Percentiles rank a stretch among this genome's conserved stretches.
These are phyloP conservation scores for Pangasius sanitwongsei DNA, from an alignment of 2,797 vertebrate species.

Conservation along the genomic window DNA sequence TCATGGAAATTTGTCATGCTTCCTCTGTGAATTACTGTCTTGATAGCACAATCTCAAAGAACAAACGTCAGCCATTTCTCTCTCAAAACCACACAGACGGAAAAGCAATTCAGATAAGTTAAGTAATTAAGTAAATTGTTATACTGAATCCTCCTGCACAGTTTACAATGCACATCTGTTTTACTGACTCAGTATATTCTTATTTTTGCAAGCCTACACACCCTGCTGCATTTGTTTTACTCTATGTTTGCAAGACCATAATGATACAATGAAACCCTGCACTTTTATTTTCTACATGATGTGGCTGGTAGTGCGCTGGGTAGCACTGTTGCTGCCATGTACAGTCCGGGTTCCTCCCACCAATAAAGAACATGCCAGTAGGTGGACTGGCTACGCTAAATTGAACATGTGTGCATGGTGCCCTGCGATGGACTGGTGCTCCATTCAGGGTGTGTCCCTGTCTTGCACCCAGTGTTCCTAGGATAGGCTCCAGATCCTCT, in stretches of 20 bases:
- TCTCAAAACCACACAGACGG: not conserved
- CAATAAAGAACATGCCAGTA: not conserved
- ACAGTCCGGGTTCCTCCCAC: not conserved
- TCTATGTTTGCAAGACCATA: not conserved
- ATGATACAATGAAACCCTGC: not conserved
- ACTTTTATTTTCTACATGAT: not conserved
- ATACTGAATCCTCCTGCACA: not conserved
- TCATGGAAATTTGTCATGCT: constrained; percentile 13
- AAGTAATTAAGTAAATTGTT: not conserved
- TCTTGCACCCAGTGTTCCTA: not conserved
- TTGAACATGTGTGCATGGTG: not conserved
- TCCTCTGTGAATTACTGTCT: constrained; percentile 20
- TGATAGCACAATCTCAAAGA: constrained; percentile 42
- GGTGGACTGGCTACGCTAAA: not conserved
- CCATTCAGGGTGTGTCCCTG: not conserved
- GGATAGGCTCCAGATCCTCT: not conserved
- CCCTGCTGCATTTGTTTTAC: not conserved
- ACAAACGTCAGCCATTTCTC: constrained; percentile 16
- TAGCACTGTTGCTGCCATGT: not conserved
- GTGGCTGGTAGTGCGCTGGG: not conserved
- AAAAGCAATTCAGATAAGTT: not conserved
- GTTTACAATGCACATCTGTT: not conserved
- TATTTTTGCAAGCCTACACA: not conserved
- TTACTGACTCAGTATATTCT: not conserved
- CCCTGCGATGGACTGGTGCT: not conserved